A percentile compares a stretch with the other conserved stretches of the same genome.
These are phyloP conservation scores for Tromatobia lineatoria DNA, from an alignment of 2,888 invertebrate genomes.

Conservation along the genomic window DNA sequence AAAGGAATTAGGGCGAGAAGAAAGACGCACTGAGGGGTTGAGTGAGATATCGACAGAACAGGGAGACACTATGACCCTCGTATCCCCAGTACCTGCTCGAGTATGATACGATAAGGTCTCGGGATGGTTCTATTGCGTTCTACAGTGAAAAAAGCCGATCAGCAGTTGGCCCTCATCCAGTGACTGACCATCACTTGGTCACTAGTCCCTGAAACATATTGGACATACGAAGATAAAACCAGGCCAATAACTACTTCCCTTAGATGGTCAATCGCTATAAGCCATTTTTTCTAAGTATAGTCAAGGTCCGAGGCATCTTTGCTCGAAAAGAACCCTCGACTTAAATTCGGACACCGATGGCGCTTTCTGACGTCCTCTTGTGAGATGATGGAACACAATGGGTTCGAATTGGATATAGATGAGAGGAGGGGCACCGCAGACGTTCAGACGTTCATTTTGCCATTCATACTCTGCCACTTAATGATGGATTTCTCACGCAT, in stretches of 20 bases:
- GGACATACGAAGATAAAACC: background rate
- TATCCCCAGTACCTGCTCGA: conserved; percentile 70
- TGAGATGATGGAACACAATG: conserved; percentile 56
- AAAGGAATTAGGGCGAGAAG: conserved; percentile 78
- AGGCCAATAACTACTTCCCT: background rate
- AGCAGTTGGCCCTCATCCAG: conserved; percentile 41
- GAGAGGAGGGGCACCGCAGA: conserved; percentile 62
- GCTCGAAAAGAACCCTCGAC: conserved; percentile 61
- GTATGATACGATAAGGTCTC: conserved; percentile 77
- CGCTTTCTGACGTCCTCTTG: conserved; percentile 61
- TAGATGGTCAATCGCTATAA: conserved; percentile 50
- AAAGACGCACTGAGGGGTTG: conserved; percentile 50
- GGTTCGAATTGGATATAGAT: conserved; percentile 45
- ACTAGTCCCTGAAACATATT: conserved; percentile 9
- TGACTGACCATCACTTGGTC: conserved; percentile 18
- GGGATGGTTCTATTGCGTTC: conserved; percentile 51
- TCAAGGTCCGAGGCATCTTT: conserved; percentile 60
- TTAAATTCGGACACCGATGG: conserved; percentile 69
- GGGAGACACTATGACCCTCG: conserved; percentile 33
- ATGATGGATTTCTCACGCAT: conserved; percentile 74
- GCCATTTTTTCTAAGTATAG: conserved; percentile 3
- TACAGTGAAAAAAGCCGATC: conserved; percentile 9
- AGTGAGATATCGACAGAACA: conserved; percentile 37
- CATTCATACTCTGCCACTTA: conserved; percentile 54
- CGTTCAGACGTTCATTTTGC: conserved; percentile 69